A percentile compares a stretch with the other conserved stretches of the same genome.
phyloP scores from a whole-genome alignment of 2,113 vertebrate species.

The Dipodomys ordii region DNA sequence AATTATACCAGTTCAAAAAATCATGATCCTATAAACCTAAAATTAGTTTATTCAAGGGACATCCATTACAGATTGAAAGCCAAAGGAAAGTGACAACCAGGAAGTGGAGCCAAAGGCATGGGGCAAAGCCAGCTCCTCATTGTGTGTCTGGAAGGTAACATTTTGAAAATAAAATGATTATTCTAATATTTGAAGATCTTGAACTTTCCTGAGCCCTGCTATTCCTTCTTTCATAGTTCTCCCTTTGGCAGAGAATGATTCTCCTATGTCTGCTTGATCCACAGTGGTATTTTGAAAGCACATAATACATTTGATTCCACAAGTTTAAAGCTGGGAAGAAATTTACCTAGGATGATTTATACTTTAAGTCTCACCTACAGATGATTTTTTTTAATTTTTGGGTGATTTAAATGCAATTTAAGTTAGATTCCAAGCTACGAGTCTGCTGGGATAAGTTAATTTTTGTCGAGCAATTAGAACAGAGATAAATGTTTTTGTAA shows the following conservation, averaged over 20 bases:
- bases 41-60: accelerated
- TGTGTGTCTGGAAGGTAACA: background rate
- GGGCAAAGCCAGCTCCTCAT: accelerated
- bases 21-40: too few species aligned
- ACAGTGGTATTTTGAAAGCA: background rate
- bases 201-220: background rate
- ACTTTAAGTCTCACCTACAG: background rate
- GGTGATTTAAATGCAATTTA: background rate
- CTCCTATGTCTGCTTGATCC: background rate
- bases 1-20: background rate
- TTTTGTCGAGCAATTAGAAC: background rate
- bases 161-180: background rate
- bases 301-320: background rate
- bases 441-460: background rate
- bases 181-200: too few species aligned
- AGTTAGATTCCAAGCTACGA: background rate
- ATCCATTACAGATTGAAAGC: background rate
- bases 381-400: too few species aligned
- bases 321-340: background rate
- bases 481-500: background rate
- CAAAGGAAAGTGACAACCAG: too few species aligned
- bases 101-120: background rate
- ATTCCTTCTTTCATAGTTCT: background rate
- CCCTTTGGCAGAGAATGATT: background rate
- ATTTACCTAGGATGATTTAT: background rate